phyloP scores from a whole-genome alignment of 2,113 vertebrate genomes.

The Ovis canadensis region DNA sequence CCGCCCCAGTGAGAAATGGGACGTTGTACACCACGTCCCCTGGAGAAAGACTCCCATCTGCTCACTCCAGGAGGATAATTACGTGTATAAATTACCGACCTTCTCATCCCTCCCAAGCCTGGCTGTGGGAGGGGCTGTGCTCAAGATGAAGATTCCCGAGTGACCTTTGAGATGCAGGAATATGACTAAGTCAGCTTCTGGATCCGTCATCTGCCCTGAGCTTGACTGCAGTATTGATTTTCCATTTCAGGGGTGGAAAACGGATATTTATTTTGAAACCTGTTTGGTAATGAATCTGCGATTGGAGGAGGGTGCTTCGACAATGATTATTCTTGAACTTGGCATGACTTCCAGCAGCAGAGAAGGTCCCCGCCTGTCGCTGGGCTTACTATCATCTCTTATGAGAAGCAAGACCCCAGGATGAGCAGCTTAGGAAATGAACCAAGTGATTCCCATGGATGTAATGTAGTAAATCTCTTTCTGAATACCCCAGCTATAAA shows the following conservation, averaged over 20 bases:
- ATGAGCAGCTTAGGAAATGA: not conserved
- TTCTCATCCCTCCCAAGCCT: not conserved
- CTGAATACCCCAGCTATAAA: not conserved
- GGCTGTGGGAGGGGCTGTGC: not conserved
- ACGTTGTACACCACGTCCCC: not conserved
- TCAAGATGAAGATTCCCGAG: not conserved
- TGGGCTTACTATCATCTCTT: not conserved
- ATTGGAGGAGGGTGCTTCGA: not conserved
- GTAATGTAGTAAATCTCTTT: not conserved
- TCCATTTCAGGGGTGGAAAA: slow-evolving; percentile 16
- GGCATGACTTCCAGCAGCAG: slow-evolving; percentile 28
- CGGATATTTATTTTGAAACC: slow-evolving; percentile 26
- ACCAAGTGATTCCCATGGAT: not conserved
- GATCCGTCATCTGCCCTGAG: slow-evolving; percentile 34
- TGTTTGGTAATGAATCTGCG: slow-evolving; percentile 2
- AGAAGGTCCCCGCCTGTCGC: not conserved
- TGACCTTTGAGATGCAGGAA: slow-evolving; percentile 6
- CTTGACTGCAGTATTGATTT: not conserved
- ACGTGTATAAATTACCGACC: not conserved
- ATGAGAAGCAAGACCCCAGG: not conserved
- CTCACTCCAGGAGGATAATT: not conserved
- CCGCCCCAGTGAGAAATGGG: slow-evolving; percentile 32
- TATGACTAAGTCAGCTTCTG: not conserved
- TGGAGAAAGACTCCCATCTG: slow-evolving; percentile 62
- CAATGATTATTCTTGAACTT: not conserved